A percentile compares a stretch with the other conserved stretches of the same genome.
phyloP scores from a whole-genome alignment of 2,113 vertebrate species.

The Poecilia latipinna region DNA sequence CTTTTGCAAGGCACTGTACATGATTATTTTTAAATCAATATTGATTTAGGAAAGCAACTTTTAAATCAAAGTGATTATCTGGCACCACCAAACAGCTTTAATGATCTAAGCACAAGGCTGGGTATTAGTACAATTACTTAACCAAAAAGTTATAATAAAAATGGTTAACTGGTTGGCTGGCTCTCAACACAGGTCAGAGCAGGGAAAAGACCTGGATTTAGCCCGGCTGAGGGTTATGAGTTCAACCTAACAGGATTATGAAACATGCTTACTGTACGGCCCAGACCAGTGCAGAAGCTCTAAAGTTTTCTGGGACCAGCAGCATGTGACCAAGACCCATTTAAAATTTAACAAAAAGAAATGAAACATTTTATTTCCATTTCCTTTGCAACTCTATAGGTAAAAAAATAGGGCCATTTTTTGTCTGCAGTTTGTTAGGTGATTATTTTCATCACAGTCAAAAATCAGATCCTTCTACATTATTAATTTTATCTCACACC shows the following conservation, averaged over 20 bases:
- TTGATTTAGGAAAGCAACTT: background rate
- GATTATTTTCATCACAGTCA: background rate
- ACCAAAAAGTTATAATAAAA: constrained; percentile 1
- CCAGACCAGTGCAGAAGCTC: constrained; percentile 7
- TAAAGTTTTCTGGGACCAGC: background rate
- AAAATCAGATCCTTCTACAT: background rate
- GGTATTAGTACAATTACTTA: background rate
- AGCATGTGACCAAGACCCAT: background rate
- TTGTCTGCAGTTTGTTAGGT: too few relatives aligned
- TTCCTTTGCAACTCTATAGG: too few relatives aligned
- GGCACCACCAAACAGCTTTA: background rate
- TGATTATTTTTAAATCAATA: background rate
- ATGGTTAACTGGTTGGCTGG: background rate
- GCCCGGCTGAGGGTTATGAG: constrained; percentile 6
- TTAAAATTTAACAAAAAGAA: background rate
- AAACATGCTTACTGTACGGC: constrained; percentile 44
- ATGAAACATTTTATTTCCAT: background rate
- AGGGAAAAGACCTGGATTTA: constrained; percentile 26
- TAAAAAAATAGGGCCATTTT: too few relatives aligned
- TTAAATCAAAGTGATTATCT: background rate
- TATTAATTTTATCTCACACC: background rate
- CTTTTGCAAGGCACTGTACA: background rate
- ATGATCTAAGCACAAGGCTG: background rate
- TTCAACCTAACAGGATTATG: constrained; percentile 42
- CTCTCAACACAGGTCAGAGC: constrained; percentile 14